Evolutionary conservation across 2,113 vertebrate genomes (phyloP).

Genomic region (Gasterosteus aculeatus): DNA sequence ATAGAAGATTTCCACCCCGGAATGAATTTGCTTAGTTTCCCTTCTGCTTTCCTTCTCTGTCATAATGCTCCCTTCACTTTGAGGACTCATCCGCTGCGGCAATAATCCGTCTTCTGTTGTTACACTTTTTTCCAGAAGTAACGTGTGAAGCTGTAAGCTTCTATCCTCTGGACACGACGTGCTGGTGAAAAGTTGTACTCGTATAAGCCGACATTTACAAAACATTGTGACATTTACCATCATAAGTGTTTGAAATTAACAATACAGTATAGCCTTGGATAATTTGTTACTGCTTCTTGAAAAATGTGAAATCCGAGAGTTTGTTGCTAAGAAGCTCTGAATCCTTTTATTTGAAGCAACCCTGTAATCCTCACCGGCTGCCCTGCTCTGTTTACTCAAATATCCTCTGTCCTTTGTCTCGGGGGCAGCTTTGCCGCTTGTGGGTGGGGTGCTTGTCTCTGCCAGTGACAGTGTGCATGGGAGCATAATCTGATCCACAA

Average conservation of each 20-base stretch:
- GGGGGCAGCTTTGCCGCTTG: constrained; percentile 47
- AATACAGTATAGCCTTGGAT: background rate
- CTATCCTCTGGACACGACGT: background rate
- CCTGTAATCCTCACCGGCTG: constrained; percentile 34
- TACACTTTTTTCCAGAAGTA: constrained; percentile 24
- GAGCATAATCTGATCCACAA: constrained; percentile 31
- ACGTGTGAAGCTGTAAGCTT: background rate
- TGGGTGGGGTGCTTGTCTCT: constrained; percentile 16
- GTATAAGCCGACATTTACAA: background rate
- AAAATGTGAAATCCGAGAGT: constrained; percentile 21
- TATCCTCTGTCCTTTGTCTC: constrained; percentile 50
- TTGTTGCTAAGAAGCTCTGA: constrained; percentile 8
- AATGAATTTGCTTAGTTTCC: background rate
- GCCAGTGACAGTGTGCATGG: constrained; percentile 23
- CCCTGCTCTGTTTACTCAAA: constrained; percentile 21
- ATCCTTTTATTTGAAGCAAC: constrained; percentile 39
- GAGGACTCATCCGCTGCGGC: background rate
- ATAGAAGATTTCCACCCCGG: background rate
- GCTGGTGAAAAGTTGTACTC: background rate
- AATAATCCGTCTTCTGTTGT: constrained; percentile 2
- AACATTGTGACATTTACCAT: background rate
- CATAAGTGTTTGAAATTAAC: background rate
- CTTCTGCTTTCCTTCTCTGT: background rate
- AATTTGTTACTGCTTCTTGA: constrained; percentile 8
- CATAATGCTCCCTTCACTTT: background rate